phyloP scores from a whole-genome alignment of 2,113 vertebrate genomes.

The Hypocryptadius cinnamomeus region DNA sequence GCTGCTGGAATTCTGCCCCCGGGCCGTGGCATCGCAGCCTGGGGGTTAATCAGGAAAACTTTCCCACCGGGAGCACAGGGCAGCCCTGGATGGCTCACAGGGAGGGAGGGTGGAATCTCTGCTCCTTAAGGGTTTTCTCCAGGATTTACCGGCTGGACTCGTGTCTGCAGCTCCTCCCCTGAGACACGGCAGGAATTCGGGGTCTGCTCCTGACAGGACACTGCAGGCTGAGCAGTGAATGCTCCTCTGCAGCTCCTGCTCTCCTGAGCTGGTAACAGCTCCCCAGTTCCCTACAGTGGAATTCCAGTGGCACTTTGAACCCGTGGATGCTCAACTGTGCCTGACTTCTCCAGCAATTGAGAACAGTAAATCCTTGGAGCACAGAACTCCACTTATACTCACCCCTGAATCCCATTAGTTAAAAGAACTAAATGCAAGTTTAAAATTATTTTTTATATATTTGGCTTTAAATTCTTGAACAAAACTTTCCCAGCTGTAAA shows the following conservation, averaged over 20 bases:
- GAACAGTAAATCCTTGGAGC: not conserved
- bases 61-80: accelerated
- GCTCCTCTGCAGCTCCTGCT: not conserved
- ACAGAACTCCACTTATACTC: not conserved
- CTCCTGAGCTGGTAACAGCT: not conserved
- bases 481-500: not conserved
- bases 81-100: not conserved
- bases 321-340: accelerated
- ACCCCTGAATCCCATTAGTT: accelerated
- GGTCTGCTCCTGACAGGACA: not conserved
- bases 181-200: not conserved
- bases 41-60: not conserved
- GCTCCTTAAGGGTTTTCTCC: not conserved
- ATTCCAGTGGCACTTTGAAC: not conserved
- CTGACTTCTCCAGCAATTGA: not conserved
- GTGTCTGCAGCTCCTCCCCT: accelerated
- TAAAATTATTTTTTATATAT: not conserved
- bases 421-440: not conserved
- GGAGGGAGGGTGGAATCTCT: not conserved
- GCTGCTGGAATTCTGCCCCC: not conserved
- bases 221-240: not conserved
- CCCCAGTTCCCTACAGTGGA: not conserved
- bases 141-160: not conserved
- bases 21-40: not conserved
- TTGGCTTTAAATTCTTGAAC: not conserved